Conservation (phyloP, 2,113 vertebrate genomes). For the Girardinichthys multiradiatus region DNA sequence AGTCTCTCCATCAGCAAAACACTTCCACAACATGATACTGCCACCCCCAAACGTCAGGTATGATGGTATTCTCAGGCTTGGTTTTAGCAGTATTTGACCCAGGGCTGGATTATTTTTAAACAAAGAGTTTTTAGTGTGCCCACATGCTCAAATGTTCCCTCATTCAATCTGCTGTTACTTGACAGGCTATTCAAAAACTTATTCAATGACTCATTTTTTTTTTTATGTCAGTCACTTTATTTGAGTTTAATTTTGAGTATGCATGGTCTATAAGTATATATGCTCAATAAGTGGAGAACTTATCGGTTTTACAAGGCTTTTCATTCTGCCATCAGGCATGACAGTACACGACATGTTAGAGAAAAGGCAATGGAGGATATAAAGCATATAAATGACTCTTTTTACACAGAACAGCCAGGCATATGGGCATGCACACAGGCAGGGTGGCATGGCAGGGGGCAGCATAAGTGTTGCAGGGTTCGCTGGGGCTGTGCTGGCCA, state of each 20-base stretch:
- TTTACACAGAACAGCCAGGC: slow-evolving; percentile 22
- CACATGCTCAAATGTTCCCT: neutral
- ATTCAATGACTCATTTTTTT: neutral
- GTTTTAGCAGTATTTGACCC: neutral
- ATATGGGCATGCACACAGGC: slow-evolving; percentile 2
- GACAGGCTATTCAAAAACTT: neutral
- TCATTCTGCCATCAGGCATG: slow-evolving; percentile 33
- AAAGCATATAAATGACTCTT: slow-evolving; percentile 48
- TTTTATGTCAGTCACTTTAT: neutral
- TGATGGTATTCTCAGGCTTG: neutral
- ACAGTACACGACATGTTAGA: slow-evolving; percentile 34
- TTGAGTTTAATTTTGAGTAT: slow-evolving; percentile 26
- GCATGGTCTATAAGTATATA: slow-evolving; percentile 21
- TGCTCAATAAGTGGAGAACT: slow-evolving; percentile 24
- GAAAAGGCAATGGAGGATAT: slow-evolving; percentile 36
- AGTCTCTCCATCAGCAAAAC: too few relatives aligned
- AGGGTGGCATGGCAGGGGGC: slow-evolving; percentile 38
- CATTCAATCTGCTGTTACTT: neutral
- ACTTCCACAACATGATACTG: too few relatives aligned
- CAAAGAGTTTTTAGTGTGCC: too few relatives aligned
- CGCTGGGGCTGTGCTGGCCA: slow-evolving; percentile 42
- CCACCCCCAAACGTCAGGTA: too few relatives aligned
- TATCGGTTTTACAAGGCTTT: slow-evolving; percentile 56
- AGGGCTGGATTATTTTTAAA: neutral
- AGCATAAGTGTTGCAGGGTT: slow-evolving; percentile 44